Evolutionary conservation across 2,113 vertebrate species (phyloP), one percentile per base, ranked within the genome.

Genomic region (Rostratula benghalensis): DNA sequence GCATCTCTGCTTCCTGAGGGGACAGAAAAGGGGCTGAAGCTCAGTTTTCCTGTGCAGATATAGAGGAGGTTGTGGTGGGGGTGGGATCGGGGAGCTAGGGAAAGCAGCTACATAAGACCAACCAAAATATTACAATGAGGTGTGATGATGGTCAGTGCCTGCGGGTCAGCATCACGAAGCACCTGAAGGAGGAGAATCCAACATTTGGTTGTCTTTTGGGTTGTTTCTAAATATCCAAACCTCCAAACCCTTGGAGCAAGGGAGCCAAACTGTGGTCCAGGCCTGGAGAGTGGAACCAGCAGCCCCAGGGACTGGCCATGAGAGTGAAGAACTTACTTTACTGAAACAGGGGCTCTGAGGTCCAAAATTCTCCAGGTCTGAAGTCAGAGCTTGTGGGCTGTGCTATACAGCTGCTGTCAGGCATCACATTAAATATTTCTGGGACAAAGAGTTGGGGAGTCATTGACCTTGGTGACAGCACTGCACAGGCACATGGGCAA

Each of bases 181-280:
- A 39, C 70, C 14, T 4, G 0, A 50, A 53, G 54, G 46, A 51
- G 15, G 19, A 35, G 54, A 57, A 67, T 22, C 65, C 30, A 51
- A 22, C 33, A 11, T 74, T 35, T 56, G 16, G 39, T 24, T 73
- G 28, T 41, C 30, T 1, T 0, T 22, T 70, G 61, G 25, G 27
- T 76, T 81, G 13, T 15, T 64, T 70, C 48, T 24, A 74, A 46
- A 24, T 30, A 10, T 53, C 39, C 31, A 24, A 14, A 45, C 13
- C 16, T 48, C 39, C 31, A 24, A 14, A 45, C 13, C 16, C 63
- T 30, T 60, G 56, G 30, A 76, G 45, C 1, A 0, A 15, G 30
- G 30, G 23, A 69, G 20, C 54, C 1, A 0, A 77, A 12, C 53
- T 1, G 0, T 31, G 20, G 53, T 24, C 65, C 48, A 48, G 31